Evolutionary conservation across 2,113 vertebrate genomes (phyloP), one percentile per base, ranked within the genome.

Genomic region (Panthera tigris): DNA sequence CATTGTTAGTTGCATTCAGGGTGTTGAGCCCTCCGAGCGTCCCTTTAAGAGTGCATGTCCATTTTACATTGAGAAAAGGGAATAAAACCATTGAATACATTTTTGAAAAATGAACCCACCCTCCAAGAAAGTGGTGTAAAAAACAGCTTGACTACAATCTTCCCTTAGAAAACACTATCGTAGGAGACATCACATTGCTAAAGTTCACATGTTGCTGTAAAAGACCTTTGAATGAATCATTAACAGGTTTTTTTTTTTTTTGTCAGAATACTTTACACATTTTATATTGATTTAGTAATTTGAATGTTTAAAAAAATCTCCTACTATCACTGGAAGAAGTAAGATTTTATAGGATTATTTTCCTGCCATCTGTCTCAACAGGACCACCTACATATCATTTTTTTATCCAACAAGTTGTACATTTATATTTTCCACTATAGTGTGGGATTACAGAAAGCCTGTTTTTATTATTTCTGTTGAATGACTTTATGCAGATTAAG

Each of bases 401-500:
- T 71, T 80, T 63, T 76, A 12, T 4, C 31, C 0, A 33, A 50
- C 90, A 86, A 76, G 50, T 76, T 39, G 48, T 61, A 13, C 23
- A 0, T 96, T 71, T 82, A n/a, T 21, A 9, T 93, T 33, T 91
- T 82, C 48, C 27, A n/a, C 61, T 71, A 73, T 33, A 4, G 4
- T 10, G 36, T 48, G 11, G 73, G 31, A 27, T 31, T 78, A 74
- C 68, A 74, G n/a, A 76, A 48, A 25, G 68, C 6, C 95, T 93
- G 81, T 45, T 91, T 95, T 48, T 82, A 19, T 89, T 69, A 21
- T 45, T 92, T 94, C 81, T 76, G 33, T 92, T 45, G 1, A 96
- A 68, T 73, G 36, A 55, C 36, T 65, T 95, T 76, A 25, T 84
- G n/a, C 36, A 80, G 80, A 86, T 76, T 39, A 78, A 57, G 36